A percentile compares a stretch with the other conserved stretches of the same genome.
These are phyloP conservation scores for Trinectes maculatus DNA, from an alignment of 2,113 vertebrate genomes.

Conservation along the genomic window DNA sequence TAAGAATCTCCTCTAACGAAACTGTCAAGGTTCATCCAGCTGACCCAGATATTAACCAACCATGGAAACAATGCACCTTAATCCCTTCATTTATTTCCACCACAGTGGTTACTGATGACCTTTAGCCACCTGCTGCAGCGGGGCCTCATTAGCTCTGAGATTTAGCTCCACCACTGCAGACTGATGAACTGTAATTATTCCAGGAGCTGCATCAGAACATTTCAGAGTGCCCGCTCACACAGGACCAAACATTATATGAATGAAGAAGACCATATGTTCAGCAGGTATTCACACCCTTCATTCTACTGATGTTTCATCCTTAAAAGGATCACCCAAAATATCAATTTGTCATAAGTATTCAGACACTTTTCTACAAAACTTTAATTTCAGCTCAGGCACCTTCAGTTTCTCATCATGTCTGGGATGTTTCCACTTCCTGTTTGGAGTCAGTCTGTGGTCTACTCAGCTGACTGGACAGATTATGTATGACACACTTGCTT, in stretches of 20 bases:
- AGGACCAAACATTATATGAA: conserved; percentile 1
- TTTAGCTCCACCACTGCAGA: conserved; percentile 33
- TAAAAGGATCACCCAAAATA: background rate
- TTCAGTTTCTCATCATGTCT: background rate
- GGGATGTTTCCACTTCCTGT: no score
- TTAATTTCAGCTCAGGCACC: background rate
- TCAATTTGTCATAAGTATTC: background rate
- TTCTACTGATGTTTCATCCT: background rate
- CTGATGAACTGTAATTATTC: conserved; percentile 52
- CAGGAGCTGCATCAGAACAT: conserved; percentile 10
- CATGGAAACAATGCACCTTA: conserved; percentile 36
- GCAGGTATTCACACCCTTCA: background rate
- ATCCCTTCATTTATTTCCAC: conserved; percentile 28
- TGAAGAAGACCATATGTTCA: background rate
- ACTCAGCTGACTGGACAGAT: background rate
- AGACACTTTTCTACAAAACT: background rate
- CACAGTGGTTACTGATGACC: conserved; percentile 22
- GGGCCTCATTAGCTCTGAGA: conserved; percentile 46
- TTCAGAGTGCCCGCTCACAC: conserved; percentile 16
- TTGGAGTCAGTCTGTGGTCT: no score
- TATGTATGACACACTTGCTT: no score
- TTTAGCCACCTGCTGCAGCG: conserved; percentile 31
- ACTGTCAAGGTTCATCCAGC: conserved; percentile 3
- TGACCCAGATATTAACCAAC: conserved; percentile 34
- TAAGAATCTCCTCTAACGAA: background rate